A percentile compares a stretch with the other conserved stretches of the same genome.
These are phyloP conservation scores for Campaea margaritaria DNA, from an alignment of 2,888 invertebrate species.

Conservation along the genomic window DNA sequence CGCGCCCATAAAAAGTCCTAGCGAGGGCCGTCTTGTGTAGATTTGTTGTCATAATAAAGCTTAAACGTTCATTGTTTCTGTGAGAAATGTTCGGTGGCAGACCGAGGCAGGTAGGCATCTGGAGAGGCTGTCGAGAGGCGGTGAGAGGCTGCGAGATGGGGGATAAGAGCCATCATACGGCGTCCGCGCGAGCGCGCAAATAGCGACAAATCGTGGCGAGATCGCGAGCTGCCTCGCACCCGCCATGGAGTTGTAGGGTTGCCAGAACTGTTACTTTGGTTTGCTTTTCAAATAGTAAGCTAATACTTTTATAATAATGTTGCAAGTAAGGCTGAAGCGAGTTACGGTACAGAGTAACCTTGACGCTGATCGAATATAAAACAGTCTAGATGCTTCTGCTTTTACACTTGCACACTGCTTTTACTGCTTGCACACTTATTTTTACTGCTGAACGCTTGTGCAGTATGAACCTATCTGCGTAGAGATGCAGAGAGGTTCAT, in stretches of 20 bases:
- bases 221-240: slow-evolving; percentile 55
- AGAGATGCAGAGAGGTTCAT: too few species aligned
- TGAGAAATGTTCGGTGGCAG: slow-evolving; percentile 73
- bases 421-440: too few species aligned
- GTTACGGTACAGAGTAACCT: too few species aligned
- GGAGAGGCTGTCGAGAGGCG: slow-evolving; percentile 66
- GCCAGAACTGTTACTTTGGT: slow-evolving; percentile 7
- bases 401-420: too few species aligned
- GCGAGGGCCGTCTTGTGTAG: slow-evolving; percentile 46
- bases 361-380: too few species aligned
- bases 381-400: too few species aligned
- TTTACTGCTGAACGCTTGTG: too few species aligned
- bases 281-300: too few species aligned
- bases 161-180: slow-evolving; percentile 78
- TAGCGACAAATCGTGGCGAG: slow-evolving; percentile 78
- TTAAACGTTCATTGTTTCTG: slow-evolving; percentile 81
- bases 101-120: slow-evolving; percentile 50
- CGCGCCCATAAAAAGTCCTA: slow-evolving; percentile 42
- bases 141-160: slow-evolving; percentile 71
- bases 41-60: slow-evolving; percentile 72
- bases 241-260: slow-evolving; percentile 26
- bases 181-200: slow-evolving; percentile 59
- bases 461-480: too few species aligned
- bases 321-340: too few species aligned
- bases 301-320: too few species aligned